Evolutionary conservation across 2,888 invertebrate genomes (phyloP).

Genomic region (Heliconius ismenius): DNA sequence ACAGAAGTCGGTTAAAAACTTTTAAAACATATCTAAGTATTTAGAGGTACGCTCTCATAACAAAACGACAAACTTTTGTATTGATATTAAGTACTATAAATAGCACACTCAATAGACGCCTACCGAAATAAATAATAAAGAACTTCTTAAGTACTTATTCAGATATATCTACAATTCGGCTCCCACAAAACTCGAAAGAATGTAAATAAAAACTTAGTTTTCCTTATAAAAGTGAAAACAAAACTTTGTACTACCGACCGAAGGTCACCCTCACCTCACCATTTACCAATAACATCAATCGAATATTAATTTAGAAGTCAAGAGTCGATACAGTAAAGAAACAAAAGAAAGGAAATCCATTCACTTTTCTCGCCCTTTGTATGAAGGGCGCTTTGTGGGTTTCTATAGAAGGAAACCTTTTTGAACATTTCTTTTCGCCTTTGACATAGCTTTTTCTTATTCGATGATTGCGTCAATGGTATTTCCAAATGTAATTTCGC

Average conservation of each 20-base stretch:
- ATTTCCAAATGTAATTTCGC: constrained; percentile 46
- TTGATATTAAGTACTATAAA: constrained; percentile 1
- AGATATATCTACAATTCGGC: constrained; percentile 7
- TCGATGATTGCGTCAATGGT: constrained; percentile 56
- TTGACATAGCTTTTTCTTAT: constrained; percentile 54
- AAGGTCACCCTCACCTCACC: constrained; percentile 36
- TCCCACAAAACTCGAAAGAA: constrained; percentile 2
- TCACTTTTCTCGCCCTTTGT: constrained; percentile 56
- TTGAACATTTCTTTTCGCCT: constrained; percentile 60
- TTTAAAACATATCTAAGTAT: not conserved
- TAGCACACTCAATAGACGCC: not conserved
- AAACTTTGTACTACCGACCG: constrained; percentile 12
- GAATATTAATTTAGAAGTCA: constrained; percentile 63
- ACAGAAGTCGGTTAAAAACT: no score
- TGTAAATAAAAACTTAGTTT: constrained; percentile 21
- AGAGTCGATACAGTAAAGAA: constrained; percentile 58
- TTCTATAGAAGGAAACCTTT: constrained; percentile 54
- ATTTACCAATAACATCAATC: constrained; percentile 56
- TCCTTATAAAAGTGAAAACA: constrained; percentile 9
- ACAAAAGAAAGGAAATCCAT: constrained; percentile 59
- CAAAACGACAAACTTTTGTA: not conserved
- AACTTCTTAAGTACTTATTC: constrained; percentile 6
- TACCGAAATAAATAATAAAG: constrained; percentile 17
- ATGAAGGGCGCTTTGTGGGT: constrained; percentile 54
- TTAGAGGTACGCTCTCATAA: not conserved